phyloP scores from a whole-genome alignment of 2,797 vertebrate genomes.

The Sylvia borin region DNA sequence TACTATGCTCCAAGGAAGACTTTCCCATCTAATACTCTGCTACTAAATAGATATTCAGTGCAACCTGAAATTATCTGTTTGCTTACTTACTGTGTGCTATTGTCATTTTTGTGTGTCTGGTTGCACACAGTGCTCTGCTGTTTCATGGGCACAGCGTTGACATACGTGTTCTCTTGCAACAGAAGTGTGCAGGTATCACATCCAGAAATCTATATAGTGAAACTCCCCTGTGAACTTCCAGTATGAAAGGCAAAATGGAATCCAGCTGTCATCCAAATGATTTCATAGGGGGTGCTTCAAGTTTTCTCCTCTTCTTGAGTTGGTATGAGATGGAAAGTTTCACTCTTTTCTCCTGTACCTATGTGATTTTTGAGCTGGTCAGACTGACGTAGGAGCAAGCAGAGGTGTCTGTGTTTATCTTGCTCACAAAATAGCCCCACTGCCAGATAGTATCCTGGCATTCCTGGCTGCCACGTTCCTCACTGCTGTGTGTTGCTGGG shows the following conservation, averaged over 20 bases:
- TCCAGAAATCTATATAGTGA: background rate
- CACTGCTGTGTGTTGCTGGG: background rate
- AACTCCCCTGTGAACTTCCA: background rate
- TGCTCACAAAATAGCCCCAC: background rate
- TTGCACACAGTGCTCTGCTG: background rate
- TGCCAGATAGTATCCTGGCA: background rate
- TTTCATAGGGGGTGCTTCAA: background rate
- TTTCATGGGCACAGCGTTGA: accelerated
- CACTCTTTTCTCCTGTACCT: background rate
- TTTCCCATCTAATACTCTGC: background rate
- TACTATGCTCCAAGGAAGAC: background rate
- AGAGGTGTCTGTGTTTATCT: background rate
- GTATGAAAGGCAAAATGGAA: background rate
- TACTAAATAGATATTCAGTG: background rate
- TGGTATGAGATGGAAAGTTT: background rate
- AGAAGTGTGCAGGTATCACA: background rate
- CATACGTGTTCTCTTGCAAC: accelerated
- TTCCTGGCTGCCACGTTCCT: background rate
- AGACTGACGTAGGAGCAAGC: background rate
- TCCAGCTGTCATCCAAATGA: accelerated
- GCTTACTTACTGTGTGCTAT: background rate
- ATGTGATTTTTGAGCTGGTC: background rate
- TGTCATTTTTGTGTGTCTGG: background rate
- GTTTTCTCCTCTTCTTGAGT: background rate
- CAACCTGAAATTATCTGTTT: background rate